Evolutionary conservation across 2,113 vertebrate genomes (phyloP), one percentile per base, ranked within the genome.

Genomic region (Rhabdomys dilectus): DNA sequence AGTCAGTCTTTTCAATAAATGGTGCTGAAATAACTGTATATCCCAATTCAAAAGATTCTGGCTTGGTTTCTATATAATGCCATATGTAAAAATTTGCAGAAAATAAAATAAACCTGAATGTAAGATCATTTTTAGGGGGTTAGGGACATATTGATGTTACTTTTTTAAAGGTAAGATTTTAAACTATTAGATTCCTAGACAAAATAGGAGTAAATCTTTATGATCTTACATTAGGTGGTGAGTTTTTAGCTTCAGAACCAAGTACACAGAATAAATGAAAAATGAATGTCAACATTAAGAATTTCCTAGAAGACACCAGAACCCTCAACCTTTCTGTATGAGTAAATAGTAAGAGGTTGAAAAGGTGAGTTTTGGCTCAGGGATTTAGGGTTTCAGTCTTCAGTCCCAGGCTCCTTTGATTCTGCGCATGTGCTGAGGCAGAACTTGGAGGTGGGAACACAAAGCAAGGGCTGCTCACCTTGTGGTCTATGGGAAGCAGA

Each of bases 251-350:
- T 76, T 42, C 80, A 48, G 53, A 42, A 78, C 56, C 13, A 85
- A 78, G 91, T 53, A 85, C 73, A 86, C 51, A 92, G 3, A 86
- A 66, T 64, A 73, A 88, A 88, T 78, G 60, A 92, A 89, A 91
- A 92, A 51, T 34, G 34, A 89, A 85, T 13, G 58, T 88, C 11
- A 80, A 78, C 42, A 80, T 78, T 66, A 66, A 75, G 72, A 24
- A 42, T 68, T 68, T 68, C 31, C 66, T 16, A 36, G 66, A 68
- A 68, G 66, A 68, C 31, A 68, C 31, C 34, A 68, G 66, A 68
- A 68, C 66, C 31, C 66, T 5, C 66, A 68, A 36, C 29, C 66
- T 13, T 9, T 68, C 66, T 68, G 66, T 64, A 9, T 31, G 34
- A 21, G 3, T 39, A 53, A 51, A 51, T 22, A 72, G 45, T 45